Evolutionary conservation across 1,140 invertebrate species (phyloP).

Genomic region (Parasteatoda tepidariorum): DNA sequence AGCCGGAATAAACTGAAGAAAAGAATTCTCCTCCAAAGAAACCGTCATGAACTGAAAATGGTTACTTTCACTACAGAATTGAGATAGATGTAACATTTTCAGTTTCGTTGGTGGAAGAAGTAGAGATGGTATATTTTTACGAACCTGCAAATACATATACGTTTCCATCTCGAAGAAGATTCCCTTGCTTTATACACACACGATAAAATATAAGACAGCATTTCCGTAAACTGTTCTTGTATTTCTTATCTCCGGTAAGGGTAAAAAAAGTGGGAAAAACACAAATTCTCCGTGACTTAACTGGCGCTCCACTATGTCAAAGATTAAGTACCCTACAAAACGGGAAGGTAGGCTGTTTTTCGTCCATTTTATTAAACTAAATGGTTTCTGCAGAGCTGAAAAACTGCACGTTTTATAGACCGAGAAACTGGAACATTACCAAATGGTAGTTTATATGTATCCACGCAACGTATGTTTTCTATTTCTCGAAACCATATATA

Average conservation of each 20-base stretch:
- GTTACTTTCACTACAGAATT: slow-evolving; percentile 54
- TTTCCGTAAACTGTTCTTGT: slow-evolving; percentile 49
- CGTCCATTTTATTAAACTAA: slow-evolving; percentile 62
- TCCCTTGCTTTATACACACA: background rate
- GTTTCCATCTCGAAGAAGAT: slow-evolving; percentile 42
- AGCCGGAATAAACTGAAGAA: background rate
- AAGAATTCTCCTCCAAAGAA: background rate
- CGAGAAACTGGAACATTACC: slow-evolving; percentile 53
- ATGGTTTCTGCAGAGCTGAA: slow-evolving; percentile 61
- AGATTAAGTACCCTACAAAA: slow-evolving; percentile 59
- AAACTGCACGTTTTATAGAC: slow-evolving; percentile 60
- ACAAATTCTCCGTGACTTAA: slow-evolving; percentile 58
- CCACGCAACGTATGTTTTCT: background rate
- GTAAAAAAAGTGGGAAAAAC: slow-evolving; percentile 39
- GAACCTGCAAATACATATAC: slow-evolving; percentile 55
- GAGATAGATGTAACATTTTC: slow-evolving; percentile 52
- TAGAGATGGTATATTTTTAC: slow-evolving; percentile 52
- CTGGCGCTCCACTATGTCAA: slow-evolving; percentile 59
- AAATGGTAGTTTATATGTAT: slow-evolving; percentile 39
- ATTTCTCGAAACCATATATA: background rate
- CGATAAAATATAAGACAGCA: slow-evolving; percentile 59
- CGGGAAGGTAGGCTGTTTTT: slow-evolving; percentile 53
- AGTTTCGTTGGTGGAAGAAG: background rate
- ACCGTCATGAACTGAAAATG: slow-evolving; percentile 59
- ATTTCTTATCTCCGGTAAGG: slow-evolving; percentile 45